These are phyloP conservation scores for Nysson spinosus DNA, from an alignment of 2,888 invertebrate species.

Conservation along the genomic window DNA sequence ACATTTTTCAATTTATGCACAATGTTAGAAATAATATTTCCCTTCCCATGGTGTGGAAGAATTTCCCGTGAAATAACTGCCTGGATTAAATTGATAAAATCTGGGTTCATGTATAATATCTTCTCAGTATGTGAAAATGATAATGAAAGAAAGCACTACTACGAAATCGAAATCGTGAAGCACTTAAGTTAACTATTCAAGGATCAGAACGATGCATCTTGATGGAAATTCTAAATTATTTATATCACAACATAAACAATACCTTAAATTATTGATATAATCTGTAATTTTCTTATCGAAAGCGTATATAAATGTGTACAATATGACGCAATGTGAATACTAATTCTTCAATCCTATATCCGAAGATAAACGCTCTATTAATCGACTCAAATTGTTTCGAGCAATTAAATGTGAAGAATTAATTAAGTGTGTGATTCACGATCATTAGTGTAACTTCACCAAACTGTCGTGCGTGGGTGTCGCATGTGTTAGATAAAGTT, in stretches of 20 bases:
- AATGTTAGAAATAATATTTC: slow-evolving; percentile 15
- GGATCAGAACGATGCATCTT: no score
- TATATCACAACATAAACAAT: no score
- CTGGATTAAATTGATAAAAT: no score
- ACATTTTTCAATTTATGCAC: slow-evolving; percentile 12
- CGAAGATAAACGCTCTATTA: slow-evolving; percentile 43
- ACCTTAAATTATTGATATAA: not conserved
- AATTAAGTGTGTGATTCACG: slow-evolving; percentile 56
- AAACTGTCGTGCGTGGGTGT: slow-evolving; percentile 42
- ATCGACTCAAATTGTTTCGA: slow-evolving; percentile 48
- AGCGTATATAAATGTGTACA: not conserved
- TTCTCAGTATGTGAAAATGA: no score
- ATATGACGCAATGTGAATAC: not conserved
- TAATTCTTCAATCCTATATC: slow-evolving; percentile 2
- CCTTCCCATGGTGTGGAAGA: no score
- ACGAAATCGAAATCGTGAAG: no score
- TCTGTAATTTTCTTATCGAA: not conserved
- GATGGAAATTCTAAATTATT: no score
- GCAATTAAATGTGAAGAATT: slow-evolving; percentile 56
- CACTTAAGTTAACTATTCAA: no score
- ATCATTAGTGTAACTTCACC: no score
- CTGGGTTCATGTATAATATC: no score
- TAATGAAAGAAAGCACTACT: no score
- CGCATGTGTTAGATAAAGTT: slow-evolving; percentile 50
- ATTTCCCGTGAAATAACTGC: no score